Base-by-base conservation (phyloP, 2,113 vertebrate species). In the Callopanchax toddi region DNA sequence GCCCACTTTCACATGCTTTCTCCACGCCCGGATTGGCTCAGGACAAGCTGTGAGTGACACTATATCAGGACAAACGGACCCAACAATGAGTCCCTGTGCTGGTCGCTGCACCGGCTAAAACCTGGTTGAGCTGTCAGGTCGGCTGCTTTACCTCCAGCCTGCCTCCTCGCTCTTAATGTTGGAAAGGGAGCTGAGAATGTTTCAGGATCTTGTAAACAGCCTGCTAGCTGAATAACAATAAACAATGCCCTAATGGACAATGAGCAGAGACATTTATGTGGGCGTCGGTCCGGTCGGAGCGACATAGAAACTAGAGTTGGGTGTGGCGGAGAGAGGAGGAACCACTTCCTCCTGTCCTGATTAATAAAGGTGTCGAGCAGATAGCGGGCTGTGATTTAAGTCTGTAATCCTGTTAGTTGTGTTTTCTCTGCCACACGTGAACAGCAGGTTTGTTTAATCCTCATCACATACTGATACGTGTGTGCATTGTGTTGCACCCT, bases 1-100 rank as follows among this genome's bases (percentile, higher is more conserved):
- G 54, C 83, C 83, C 62, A 78, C 85, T 76, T 72, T 76, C 42
- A 44, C 79, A 76, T 82, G 85, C 75, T 67, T 83, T 60, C 45
- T 32, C 69, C 36, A 54, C 60, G 61, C 44, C 45, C 37, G 70
- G n/a, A 42, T 60, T 74, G 80, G 71, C 52, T 60, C 56, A 6
- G 61, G 72, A 79, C 1, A n/a, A 67, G 48, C 66, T 58, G 62
- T 0, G 39, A 77, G 58, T 18, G 69, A 75, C 76, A 55, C 58
- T 64, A 74, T 46, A 21, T 73, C 54, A 11, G 73, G 45, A 82
- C 76, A 64, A 64, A 75, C n/a, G 55, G 73, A 61, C 61, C 26
- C 48, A 62, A 79, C 78, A 56, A 40, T 66, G 16, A 40, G 4
- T 54, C 26, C 32, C 22, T 39, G 25, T 6, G 18, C 56, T 29